Evolutionary conservation across 2,888 invertebrate genomes (phyloP).

Genomic region (Drosophila falleni): DNA sequence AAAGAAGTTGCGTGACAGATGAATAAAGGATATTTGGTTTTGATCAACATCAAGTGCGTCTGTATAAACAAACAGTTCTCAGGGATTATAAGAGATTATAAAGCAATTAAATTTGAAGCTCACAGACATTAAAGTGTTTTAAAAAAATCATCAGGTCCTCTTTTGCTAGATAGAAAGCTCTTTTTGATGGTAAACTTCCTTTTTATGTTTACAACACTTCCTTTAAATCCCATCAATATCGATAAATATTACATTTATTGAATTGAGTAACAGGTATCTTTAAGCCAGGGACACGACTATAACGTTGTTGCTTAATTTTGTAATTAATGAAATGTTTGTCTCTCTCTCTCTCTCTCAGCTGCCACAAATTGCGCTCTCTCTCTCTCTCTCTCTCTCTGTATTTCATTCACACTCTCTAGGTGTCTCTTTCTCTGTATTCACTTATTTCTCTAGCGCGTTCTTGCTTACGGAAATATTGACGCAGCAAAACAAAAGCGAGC

Average conservation of each 20-base stretch:
- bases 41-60: not conserved
- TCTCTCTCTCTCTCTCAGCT: conserved; percentile 31
- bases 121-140: not conserved
- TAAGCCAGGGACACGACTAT: not conserved
- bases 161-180: too few species aligned
- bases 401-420: conserved; percentile 1
- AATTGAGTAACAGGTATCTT: not conserved
- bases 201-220: too few species aligned
- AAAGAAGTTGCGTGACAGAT: not conserved
- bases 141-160: too few species aligned
- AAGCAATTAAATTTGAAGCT: not conserved
- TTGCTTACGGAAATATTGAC: conserved; percentile 72
- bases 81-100: not conserved
- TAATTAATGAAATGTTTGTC: conserved; percentile 62
- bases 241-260: not conserved
- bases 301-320: conserved; percentile 17
- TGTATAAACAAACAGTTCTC: not conserved
- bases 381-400: conserved; percentile 6
- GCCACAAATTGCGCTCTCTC: conserved; percentile 1
- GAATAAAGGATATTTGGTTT: not conserved
- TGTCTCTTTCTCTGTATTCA: not conserved
- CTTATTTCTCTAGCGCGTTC: conserved; percentile 3
- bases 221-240: too few species aligned
- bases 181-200: too few species aligned
- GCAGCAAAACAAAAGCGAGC: conserved; percentile 65